Evolutionary conservation across 1,140 invertebrate genomes (phyloP).

Genomic region (Bicyclus anynana): DNA sequence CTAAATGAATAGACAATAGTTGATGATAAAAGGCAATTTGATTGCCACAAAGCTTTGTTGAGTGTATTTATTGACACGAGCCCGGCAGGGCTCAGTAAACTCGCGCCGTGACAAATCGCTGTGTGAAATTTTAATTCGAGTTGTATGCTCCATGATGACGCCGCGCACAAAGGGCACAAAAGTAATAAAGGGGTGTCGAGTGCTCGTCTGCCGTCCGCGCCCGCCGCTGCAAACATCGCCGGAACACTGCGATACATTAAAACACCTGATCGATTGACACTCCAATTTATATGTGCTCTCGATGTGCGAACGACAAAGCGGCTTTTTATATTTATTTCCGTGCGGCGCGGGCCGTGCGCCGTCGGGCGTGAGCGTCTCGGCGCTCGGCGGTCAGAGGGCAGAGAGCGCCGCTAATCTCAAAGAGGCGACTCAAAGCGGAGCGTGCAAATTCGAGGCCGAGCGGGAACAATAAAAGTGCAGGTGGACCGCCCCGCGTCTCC

Average conservation of each 20-base stretch:
- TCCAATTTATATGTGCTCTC: conserved; percentile 5
- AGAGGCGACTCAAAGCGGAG: conserved; percentile 67
- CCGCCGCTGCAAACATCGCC: conserved; percentile 31
- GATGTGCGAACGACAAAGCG: neutral
- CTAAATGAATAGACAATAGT: neutral
- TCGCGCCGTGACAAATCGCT: conserved; percentile 54
- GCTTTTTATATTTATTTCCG: neutral
- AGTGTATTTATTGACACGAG: conserved; percentile 18
- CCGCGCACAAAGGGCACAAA: conserved; percentile 62
- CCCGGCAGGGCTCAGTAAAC: conserved; percentile 50
- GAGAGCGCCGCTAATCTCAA: conserved; percentile 58
- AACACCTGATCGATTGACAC: conserved; percentile 13
- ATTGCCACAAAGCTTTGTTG: conserved; percentile 16
- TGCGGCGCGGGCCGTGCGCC: neutral
- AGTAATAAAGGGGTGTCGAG: conserved; percentile 71
- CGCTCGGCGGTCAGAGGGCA: conserved; percentile 49
- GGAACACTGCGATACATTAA: conserved; percentile 33
- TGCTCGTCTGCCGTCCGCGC: conserved; percentile 46
- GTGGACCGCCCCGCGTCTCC: conserved; percentile 57
- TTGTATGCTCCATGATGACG: conserved; percentile 60
- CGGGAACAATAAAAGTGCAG: conserved; percentile 73
- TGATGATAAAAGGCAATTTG: neutral
- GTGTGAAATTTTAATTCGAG: conserved; percentile 67
- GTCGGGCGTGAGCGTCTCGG: conserved; percentile 38
- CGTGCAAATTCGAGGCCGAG: conserved; percentile 66